Evolutionary conservation across 2,888 invertebrate species (phyloP).

Genomic region (Ecliptopera silaceata): DNA sequence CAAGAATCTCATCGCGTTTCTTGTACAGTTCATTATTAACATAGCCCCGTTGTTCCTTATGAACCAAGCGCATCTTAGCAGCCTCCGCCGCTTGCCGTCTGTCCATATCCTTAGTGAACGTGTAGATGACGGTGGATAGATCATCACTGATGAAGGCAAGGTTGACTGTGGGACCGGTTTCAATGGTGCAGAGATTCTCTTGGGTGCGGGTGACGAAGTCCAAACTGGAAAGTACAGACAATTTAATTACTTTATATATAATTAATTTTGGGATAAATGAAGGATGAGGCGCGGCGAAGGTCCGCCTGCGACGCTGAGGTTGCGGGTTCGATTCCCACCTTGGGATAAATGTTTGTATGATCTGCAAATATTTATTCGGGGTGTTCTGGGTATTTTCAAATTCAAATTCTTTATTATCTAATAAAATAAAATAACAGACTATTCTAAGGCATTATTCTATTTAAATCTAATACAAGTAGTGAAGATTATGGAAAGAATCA

Average conservation of each 20-base stretch:
- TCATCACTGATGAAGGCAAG: slow-evolving; percentile 74
- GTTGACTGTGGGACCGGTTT: slow-evolving; percentile 68
- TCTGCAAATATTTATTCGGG: too few species aligned
- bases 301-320: too few species aligned
- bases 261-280: too few species aligned
- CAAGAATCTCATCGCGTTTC: slow-evolving; percentile 58
- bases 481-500: too few species aligned
- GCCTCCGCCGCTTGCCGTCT: slow-evolving; percentile 55
- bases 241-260: neutral
- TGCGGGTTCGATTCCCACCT: too few species aligned
- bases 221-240: slow-evolving; percentile 41
- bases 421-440: too few species aligned
- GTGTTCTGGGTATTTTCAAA: too few species aligned
- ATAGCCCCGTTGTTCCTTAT: slow-evolving; percentile 57
- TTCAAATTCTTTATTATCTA: too few species aligned
- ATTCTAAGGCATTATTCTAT: too few species aligned
- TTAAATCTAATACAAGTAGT: too few species aligned
- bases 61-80: slow-evolving; percentile 22
- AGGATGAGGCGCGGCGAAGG: too few species aligned
- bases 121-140: slow-evolving; percentile 71
- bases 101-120: slow-evolving; percentile 68
- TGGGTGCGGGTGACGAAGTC: slow-evolving; percentile 65
- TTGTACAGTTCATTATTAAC: slow-evolving; percentile 70
- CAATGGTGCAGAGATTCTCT: slow-evolving; percentile 72
- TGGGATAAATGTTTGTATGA: too few species aligned